phyloP scores from a whole-genome alignment of 2,888 invertebrate species.

The Cheilosia vernalis region DNA sequence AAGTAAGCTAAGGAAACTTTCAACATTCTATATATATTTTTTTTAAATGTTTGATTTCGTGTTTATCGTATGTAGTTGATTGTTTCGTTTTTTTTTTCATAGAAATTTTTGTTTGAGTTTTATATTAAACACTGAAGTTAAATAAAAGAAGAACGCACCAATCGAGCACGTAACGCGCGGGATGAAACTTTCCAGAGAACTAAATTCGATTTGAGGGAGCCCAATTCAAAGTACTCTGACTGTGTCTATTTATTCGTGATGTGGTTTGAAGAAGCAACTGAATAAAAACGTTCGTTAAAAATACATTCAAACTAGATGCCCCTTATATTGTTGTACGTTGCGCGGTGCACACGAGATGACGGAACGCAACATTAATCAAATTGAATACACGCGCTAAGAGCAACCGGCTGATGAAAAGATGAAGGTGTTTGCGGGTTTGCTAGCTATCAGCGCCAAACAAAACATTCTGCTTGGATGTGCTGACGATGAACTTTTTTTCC shows the following conservation, averaged over 20 bases:
- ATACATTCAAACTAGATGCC: constrained; percentile 36
- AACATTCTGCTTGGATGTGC: constrained; percentile 29
- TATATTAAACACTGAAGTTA: constrained; percentile 17
- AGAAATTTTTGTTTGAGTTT: neutral
- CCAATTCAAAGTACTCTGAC: constrained; percentile 36
- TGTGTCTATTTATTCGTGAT: constrained; percentile 44
- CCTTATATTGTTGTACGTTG: constrained; percentile 36
- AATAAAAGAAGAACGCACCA: constrained; percentile 51
- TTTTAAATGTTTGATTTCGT: neutral
- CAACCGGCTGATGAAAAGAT: constrained; percentile 8
- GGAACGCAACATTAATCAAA: constrained; percentile 54
- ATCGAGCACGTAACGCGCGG: constrained; percentile 55
- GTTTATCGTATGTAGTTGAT: neutral
- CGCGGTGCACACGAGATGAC: constrained; percentile 45
- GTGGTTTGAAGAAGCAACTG: constrained; percentile 41
- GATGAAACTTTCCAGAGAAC: constrained; percentile 69
- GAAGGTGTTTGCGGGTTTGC: constrained; percentile 10
- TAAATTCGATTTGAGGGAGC: constrained; percentile 61
- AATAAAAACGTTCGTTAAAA: constrained; percentile 45
- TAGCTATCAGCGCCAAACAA: neutral
- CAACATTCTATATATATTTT: neutral
- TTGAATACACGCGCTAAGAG: constrained; percentile 4
- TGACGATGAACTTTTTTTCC: constrained; percentile 19
- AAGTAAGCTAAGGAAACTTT: neutral
- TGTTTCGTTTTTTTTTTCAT: neutral